A percentile compares a stretch with the other conserved stretches of the same genome.
Conservation (phyloP, 2,888 invertebrate species). For the Thymelicus lineola region DNA sequence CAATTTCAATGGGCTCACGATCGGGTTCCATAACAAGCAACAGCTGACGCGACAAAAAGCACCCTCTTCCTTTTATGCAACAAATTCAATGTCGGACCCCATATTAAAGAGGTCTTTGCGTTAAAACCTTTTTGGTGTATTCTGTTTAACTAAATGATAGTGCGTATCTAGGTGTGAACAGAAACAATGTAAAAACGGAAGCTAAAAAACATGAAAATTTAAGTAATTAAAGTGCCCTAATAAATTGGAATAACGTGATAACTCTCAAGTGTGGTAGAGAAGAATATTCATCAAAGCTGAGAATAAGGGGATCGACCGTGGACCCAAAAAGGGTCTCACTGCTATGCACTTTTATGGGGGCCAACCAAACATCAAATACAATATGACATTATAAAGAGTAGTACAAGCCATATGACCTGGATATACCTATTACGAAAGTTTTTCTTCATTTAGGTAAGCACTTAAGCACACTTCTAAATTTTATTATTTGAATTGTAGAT, state of each 20-base stretch:
- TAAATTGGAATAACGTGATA: too few relatives aligned
- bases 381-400: too few relatives aligned
- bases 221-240: too few relatives aligned
- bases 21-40: constrained; percentile 58
- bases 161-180: neutral
- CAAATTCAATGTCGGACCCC: constrained; percentile 23
- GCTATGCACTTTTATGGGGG: too few relatives aligned
- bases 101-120: constrained; percentile 7
- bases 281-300: too few relatives aligned
- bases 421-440: neutral
- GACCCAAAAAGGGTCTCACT: too few relatives aligned
- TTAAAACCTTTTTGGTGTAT: constrained; percentile 25
- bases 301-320: too few relatives aligned
- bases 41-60: constrained; percentile 76
- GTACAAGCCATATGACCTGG: neutral
- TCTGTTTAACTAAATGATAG: constrained; percentile 2
- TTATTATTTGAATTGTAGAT: constrained; percentile 32
- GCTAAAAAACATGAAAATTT: neutral
- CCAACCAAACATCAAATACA: too few relatives aligned
- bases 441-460: neutral
- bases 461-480: neutral
- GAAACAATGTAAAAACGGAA: neutral
- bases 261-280: too few relatives aligned
- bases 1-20: constrained; percentile 44
- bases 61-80: constrained; percentile 55